Percentiles rank a stretch among this genome's conserved stretches.
phyloP scores from a whole-genome alignment of 2,113 vertebrate genomes.

The Nothobranchius kuhntae region DNA sequence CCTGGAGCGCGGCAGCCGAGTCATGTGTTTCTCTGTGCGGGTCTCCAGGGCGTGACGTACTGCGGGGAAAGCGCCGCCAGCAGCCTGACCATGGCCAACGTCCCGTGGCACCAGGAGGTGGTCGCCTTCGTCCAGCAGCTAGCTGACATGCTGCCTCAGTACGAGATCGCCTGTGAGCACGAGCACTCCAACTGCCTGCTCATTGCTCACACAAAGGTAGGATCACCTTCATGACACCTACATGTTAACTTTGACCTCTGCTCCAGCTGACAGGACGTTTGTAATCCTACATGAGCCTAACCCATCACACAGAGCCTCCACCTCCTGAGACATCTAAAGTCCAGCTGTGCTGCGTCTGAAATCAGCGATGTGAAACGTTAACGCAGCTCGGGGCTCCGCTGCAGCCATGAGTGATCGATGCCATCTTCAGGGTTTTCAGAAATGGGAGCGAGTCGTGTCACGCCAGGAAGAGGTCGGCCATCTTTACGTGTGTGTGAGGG shows the following conservation, averaged over 20 bases:
- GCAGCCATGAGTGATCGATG: not conserved
- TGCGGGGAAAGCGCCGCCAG: constrained; percentile 94
- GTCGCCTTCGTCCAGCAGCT: constrained; percentile 87
- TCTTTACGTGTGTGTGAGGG: too few species aligned
- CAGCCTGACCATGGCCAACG: constrained; percentile 94
- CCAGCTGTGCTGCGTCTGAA: too few species aligned
- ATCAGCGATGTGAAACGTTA: too few species aligned
- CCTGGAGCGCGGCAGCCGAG: too few species aligned
- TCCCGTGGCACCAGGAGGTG: constrained; percentile 97
- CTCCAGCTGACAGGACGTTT: too few species aligned
- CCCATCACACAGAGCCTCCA: too few species aligned
- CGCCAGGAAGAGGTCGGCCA: not conserved
- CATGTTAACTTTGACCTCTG: too few species aligned
- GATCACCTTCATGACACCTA: not conserved
- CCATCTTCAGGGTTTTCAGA: too few species aligned
- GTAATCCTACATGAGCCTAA: too few species aligned
- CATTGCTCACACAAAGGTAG: constrained; percentile 90
- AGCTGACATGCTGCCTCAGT: constrained; percentile 82
- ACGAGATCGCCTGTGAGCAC: constrained; percentile 90
- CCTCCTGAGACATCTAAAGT: too few species aligned
- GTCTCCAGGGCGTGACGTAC: constrained; percentile 90
- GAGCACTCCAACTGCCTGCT: constrained; percentile 95
- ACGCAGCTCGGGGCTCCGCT: not conserved
- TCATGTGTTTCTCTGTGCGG: too few species aligned
- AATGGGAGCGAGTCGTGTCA: not conserved